Evolutionary conservation across 2,888 invertebrate genomes (phyloP).

Genomic region (Zootermopsis nevadensis): DNA sequence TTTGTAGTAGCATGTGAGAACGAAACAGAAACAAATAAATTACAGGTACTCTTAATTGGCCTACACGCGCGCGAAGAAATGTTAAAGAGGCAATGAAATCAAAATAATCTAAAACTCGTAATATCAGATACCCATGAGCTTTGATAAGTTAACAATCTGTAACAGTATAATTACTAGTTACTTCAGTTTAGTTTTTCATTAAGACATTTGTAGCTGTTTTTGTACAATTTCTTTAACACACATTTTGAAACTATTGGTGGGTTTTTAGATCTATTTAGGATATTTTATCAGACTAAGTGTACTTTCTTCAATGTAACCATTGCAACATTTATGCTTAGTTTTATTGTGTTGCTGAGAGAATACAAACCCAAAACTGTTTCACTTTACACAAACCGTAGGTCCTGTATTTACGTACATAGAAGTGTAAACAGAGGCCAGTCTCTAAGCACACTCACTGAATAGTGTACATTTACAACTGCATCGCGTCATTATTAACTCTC

Average conservation of each 20-base stretch:
- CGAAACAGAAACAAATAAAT: too few species aligned
- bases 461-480: background rate
- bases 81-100: too few species aligned
- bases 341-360: background rate
- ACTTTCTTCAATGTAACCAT: background rate
- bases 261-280: background rate
- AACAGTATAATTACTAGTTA: too few species aligned
- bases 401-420: too few species aligned
- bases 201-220: background rate
- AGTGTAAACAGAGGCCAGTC: background rate
- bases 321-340: background rate
- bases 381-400: background rate
- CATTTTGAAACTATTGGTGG: background rate
- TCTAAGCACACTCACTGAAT: background rate
- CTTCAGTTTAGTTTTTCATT: background rate
- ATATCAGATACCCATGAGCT: too few species aligned
- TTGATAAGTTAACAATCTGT: too few species aligned
- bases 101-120: too few species aligned
- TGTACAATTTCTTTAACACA: background rate
- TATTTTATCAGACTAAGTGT: background rate
- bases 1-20: too few species aligned
- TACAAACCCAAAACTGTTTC: background rate
- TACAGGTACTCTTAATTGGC: too few species aligned
- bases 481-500: background rate
- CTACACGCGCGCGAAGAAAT: too few species aligned